Evolutionary conservation across 2,888 invertebrate genomes (phyloP).

Genomic region (Drosophila meridionalis): DNA sequence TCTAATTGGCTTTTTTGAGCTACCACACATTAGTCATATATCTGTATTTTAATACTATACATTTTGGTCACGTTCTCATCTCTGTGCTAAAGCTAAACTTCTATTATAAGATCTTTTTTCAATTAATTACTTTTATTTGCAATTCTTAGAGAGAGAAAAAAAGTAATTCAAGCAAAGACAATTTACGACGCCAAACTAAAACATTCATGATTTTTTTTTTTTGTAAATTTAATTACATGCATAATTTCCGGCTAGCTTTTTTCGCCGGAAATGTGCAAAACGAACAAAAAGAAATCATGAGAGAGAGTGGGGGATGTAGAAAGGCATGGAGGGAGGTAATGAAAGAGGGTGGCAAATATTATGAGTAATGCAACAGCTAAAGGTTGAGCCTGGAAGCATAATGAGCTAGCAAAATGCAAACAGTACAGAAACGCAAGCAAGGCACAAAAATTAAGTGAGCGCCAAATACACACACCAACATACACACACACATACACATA

Average conservation of each 20-base stretch:
- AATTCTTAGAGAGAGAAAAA: not conserved
- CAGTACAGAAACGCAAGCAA: conserved; percentile 63
- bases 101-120: not conserved
- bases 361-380: conserved; percentile 20
- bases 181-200: conserved; percentile 30
- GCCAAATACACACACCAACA: conserved; percentile 20
- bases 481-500: conserved; percentile 9
- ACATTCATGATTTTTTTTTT: conserved; percentile 25
- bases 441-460: conserved; percentile 67
- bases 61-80: not conserved
- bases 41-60: not conserved
- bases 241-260: conserved; percentile 54
- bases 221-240: conserved; percentile 58
- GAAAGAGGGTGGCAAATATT: not conserved
- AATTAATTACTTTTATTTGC: conserved; percentile 1
- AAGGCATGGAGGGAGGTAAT: not conserved
- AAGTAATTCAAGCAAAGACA: conserved; percentile 16
- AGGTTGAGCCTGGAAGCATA: conserved; percentile 41
- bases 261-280: conserved; percentile 28
- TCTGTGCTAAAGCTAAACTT: not conserved
- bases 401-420: conserved; percentile 77
- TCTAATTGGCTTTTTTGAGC: not conserved
- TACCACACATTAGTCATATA: not conserved
- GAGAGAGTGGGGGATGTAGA: not conserved
- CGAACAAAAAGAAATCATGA: not conserved